A percentile compares a stretch with the other conserved stretches of the same genome.
Conservation (phyloP, 35 echinoderm and acorn worm species). For the Diadema setosum region DNA sequence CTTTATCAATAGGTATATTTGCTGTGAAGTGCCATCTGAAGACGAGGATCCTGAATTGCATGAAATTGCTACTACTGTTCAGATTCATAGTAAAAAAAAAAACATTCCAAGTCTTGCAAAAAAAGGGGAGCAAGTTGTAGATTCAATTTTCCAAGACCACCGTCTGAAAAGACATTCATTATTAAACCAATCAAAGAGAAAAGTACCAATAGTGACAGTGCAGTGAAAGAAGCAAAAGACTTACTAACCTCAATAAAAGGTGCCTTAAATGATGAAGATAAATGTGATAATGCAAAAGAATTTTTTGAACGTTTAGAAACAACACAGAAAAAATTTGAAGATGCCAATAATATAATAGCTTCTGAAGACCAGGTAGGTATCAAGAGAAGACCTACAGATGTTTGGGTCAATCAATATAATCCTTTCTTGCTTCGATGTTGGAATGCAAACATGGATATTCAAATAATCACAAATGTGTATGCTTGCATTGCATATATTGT, state of each 20-base stretch:
- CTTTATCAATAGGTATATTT: conserved; percentile 64
- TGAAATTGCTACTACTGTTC: conserved; percentile 44
- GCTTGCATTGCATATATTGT: conserved; percentile 50
- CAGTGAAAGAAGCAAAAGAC: not conserved
- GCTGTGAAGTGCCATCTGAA: not conserved
- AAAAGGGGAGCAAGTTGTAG: conserved; percentile 31
- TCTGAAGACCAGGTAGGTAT: conserved; percentile 12
- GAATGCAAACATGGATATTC: conserved; percentile 76
- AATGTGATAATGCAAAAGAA: not conserved
- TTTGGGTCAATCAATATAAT: conserved; percentile 65
- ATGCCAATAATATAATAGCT: not conserved
- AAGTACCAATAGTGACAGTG: not conserved
- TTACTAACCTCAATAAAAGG: not conserved
- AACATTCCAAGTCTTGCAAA: conserved; percentile 56
- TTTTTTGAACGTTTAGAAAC: conserved; percentile 7
- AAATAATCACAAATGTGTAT: conserved; percentile 48
- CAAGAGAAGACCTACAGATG: conserved; percentile 8
- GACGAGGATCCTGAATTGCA: conserved; percentile 32
- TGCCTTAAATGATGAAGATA: not conserved
- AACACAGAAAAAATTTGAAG: conserved; percentile 31
- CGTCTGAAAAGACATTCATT: conserved; percentile 40
- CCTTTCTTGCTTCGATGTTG: conserved; percentile 26
- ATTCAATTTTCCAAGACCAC: conserved; percentile 43
- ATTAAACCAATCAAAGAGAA: not conserved
- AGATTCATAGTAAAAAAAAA: conserved; percentile 50